Evolutionary conservation across 2,797 vertebrate species (phyloP).

Genomic region (Anabacerthia variegaticeps): DNA sequence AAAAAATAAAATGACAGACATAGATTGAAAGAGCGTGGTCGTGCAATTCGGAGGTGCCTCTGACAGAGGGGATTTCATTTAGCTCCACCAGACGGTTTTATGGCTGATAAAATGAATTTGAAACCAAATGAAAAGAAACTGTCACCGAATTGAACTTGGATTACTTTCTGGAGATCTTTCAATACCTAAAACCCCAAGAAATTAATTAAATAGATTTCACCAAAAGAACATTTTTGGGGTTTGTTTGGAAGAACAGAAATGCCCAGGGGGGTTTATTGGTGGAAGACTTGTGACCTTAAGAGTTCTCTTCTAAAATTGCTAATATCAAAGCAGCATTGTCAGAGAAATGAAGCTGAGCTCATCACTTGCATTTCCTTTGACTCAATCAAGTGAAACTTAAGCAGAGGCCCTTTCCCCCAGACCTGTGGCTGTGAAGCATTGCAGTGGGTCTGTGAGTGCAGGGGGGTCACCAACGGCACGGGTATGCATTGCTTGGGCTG

Average conservation of each 20-base stretch:
- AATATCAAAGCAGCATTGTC: background rate
- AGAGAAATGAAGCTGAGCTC: background rate
- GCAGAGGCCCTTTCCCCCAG: background rate
- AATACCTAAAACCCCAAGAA: background rate
- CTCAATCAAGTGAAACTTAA: background rate
- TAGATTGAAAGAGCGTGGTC: conserved; percentile 16
- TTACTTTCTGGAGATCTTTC: conserved; percentile 52
- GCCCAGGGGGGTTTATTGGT: background rate
- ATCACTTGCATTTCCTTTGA: background rate
- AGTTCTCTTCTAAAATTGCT: background rate
- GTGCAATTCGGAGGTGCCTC: conserved; percentile 32
- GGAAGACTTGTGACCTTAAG: background rate
- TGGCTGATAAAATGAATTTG: conserved; percentile 51
- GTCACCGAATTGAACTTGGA: conserved; percentile 46
- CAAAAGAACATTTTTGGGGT: background rate
- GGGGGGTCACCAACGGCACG: accelerated
- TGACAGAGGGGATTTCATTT: conserved; percentile 60
- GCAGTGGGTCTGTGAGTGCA: background rate
- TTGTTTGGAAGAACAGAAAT: background rate
- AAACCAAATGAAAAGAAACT: conserved; percentile 57
- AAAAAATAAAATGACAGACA: conserved; percentile 39
- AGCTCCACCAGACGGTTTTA: conserved; percentile 17
- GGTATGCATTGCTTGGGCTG: background rate
- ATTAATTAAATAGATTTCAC: background rate
- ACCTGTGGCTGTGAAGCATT: background rate